Conservation (phyloP, 2,888 invertebrate species). For the Agrochola litura region DNA sequence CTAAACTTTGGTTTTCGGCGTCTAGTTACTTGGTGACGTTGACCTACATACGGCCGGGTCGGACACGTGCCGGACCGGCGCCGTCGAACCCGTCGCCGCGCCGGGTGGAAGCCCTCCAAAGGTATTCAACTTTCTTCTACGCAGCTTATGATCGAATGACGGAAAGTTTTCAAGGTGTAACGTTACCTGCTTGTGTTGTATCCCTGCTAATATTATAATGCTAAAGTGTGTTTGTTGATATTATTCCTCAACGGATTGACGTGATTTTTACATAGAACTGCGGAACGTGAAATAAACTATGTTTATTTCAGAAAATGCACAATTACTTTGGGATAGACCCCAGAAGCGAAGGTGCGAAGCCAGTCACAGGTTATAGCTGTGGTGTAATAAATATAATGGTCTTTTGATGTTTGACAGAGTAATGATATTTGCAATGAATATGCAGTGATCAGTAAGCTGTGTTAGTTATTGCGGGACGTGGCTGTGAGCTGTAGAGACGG, state of each 20-base stretch:
- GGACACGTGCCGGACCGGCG: constrained; percentile 40
- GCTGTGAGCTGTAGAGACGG: not conserved
- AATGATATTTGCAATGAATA: not conserved
- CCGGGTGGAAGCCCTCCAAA: constrained; percentile 16
- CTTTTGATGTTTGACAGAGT: not conserved
- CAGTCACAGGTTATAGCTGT: not conserved
- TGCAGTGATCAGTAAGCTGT: constrained; percentile 4
- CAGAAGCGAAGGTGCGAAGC: no score
- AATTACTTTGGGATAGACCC: not conserved
- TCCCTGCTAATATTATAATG: not conserved
- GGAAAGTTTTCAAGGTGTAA: constrained; percentile 19
- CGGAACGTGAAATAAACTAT: not conserved
- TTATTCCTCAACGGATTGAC: not conserved
- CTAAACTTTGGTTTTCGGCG: constrained; percentile 2
- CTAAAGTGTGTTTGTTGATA: not conserved
- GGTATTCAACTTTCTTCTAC: constrained; percentile 8
- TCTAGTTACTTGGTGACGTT: not conserved
- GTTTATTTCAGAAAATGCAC: not conserved
- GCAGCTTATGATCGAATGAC: constrained; percentile 26
- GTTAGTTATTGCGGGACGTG: constrained; percentile 5
- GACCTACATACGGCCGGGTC: constrained; percentile 39
- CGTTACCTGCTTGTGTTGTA: constrained; percentile 15
- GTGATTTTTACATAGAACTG: not conserved
- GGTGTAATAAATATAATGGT: not conserved
- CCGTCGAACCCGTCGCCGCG: not conserved